Evolutionary conservation across 53 echinoderm and acorn worm species (phyloP).

Genomic region (Arbacia lixula): DNA sequence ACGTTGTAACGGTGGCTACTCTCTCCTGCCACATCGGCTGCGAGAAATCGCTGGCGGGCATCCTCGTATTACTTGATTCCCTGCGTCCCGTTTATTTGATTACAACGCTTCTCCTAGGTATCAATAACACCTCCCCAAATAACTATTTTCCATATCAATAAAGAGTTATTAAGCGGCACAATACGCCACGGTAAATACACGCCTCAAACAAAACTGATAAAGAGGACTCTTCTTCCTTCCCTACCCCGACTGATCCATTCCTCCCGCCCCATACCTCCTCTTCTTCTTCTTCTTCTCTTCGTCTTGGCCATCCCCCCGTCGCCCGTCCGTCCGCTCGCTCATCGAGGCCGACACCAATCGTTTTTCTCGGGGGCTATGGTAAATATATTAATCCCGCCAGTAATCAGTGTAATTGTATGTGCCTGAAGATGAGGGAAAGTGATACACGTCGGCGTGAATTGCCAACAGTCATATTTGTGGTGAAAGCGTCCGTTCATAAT

Average conservation of each 20-base stretch:
- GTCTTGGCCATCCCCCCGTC: not conserved
- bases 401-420: constrained; percentile 55
- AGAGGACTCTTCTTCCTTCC: constrained; percentile 1
- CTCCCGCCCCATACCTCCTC: not conserved
- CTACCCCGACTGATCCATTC: not conserved
- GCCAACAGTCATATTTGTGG: constrained; percentile 37
- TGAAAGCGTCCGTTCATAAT: constrained; percentile 23
- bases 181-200: constrained; percentile 48
- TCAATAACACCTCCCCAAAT: constrained; percentile 51
- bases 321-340: not conserved
- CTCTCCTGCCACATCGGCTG: no score
- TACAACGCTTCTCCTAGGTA: constrained; percentile 23
- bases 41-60: constrained; percentile 21
- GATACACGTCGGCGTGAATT: constrained; percentile 32
- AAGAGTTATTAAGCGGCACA: constrained; percentile 38
- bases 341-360: not conserved
- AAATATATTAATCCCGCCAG: constrained; percentile 46
- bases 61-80: constrained; percentile 50
- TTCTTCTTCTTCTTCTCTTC: not conserved
- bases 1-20: no score
- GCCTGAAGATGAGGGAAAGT: constrained; percentile 23
- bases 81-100: constrained; percentile 47
- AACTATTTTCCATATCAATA: constrained; percentile 62
- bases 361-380: constrained; percentile 2
- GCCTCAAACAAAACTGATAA: constrained; percentile 43